These are phyloP conservation scores for Bhutanitis thaidina DNA, from an alignment of 2,888 invertebrate species.

Conservation along the genomic window DNA sequence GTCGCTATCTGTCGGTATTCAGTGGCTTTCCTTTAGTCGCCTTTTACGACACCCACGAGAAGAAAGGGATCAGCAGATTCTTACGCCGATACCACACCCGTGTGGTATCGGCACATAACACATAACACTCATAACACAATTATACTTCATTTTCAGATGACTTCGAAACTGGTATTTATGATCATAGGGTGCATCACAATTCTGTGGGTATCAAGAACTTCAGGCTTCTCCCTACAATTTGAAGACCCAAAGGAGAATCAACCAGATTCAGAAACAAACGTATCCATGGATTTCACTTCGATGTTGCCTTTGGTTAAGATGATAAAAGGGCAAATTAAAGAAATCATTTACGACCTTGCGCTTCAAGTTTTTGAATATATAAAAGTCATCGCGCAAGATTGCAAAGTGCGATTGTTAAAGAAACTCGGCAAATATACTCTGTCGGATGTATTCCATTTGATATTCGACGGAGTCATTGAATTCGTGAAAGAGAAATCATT, in stretches of 20 bases:
- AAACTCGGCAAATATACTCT: constrained; percentile 43
- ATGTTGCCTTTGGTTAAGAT: constrained; percentile 32
- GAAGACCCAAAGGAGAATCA: constrained; percentile 3
- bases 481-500: constrained; percentile 30
- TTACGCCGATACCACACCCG: too few relatives aligned
- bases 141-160: constrained; percentile 31
- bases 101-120: too few relatives aligned
- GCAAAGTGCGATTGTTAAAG: constrained; percentile 44
- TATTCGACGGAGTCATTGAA: constrained; percentile 42
- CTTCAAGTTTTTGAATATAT: constrained; percentile 34
- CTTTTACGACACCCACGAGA: too few relatives aligned
- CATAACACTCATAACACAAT: too few relatives aligned
- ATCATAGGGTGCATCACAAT: constrained; percentile 1
- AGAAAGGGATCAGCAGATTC: too few relatives aligned
- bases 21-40: too few relatives aligned
- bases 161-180: constrained; percentile 16
- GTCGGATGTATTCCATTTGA: constrained; percentile 40
- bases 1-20: too few relatives aligned
- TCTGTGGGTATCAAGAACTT: not conserved
- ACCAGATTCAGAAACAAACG: constrained; percentile 17
- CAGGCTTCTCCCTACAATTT: not conserved
- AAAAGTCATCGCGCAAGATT: constrained; percentile 31
- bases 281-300: constrained; percentile 32
- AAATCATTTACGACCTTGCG: constrained; percentile 40
- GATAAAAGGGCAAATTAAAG: constrained; percentile 40